Percentiles rank a stretch among this genome's conserved stretches.
phyloP scores from a whole-genome alignment of 92 coral and sea anemone genomes.

The Ricordea florida region DNA sequence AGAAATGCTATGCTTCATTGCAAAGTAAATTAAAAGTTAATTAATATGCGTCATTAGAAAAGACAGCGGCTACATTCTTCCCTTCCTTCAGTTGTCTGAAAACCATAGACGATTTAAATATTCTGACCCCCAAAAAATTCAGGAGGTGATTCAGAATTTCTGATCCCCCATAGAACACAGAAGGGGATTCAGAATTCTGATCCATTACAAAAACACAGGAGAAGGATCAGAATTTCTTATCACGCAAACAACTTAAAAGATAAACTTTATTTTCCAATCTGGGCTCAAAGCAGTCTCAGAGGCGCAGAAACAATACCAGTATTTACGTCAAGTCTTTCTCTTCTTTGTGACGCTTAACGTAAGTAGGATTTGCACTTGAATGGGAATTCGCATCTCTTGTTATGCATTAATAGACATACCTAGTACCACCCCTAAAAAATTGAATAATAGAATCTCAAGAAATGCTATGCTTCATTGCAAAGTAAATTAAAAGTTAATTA shows the following conservation, averaged over 20 bases:
- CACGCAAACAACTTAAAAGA: too few species aligned
- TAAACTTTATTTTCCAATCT: too few species aligned
- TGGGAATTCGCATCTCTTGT: not conserved
- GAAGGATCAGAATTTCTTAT: too few species aligned
- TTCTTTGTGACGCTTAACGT: not conserved
- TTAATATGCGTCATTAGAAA: not conserved
- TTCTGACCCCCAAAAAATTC: not conserved
- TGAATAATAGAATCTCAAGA: constrained; percentile 6
- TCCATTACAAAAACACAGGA: too few species aligned
- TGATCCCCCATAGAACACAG: not conserved
- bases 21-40: constrained; percentile 1
- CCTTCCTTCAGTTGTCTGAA: not conserved
- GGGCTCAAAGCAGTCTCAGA: too few species aligned
- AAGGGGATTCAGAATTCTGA: not conserved
- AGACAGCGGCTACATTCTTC: too few species aligned
- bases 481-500: too few species aligned
- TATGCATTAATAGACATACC: not conserved
- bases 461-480: too few species aligned
- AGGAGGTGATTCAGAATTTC: not conserved
- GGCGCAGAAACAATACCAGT: too few species aligned
- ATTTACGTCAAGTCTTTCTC: not conserved
- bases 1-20: not conserved
- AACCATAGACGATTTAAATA: not conserved
- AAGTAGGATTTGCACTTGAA: not conserved
- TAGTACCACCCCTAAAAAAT: not conserved